Base-by-base conservation (phyloP, 2,113 vertebrate species). In the Tympanuchus pallidicinctus region DNA sequence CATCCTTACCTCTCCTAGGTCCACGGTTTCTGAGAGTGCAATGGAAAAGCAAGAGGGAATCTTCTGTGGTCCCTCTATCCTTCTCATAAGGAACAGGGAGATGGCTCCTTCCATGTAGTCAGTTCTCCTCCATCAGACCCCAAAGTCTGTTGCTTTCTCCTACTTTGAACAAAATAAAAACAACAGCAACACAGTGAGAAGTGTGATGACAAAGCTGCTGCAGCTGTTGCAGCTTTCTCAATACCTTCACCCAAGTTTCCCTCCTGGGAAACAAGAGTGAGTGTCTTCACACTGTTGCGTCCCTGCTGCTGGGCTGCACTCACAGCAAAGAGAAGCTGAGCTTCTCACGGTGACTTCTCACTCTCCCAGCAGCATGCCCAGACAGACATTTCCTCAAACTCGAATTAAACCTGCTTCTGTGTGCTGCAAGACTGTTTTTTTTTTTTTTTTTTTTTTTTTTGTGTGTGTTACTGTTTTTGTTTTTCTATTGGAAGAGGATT, bases 271-370 rank as follows among this genome's bases (percentile, higher is more conserved):
- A 75, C 28, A 13, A 77, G n/a, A 66, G 24, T 1, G 1, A 67
- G 60, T 54, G 38, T 40, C 67, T 88, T 78, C 40, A 56, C 48
- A 17, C 56, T 38, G 32, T 80, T 57, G n/a, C 1, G 5, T 30
- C 52, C 52, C 57, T 82, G 61, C 36, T 48, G 40, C 34, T 75
- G 50, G 60, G 59, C 43, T 57, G 59, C 1, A 0, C 75, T 66
- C 2, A 0, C 54, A 77, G 61, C 2, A 0, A 47, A n/a, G 70
- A 85, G 75, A 82, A 90, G 38, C 54, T 30, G 21, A 48, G 0
- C 69, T 73, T 96, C 79, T 91, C 60, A 71, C 52, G 40, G 61
- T 77, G 69, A 47, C 54, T 89, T 73, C n/a, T 87, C 64, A 69
- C 56, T 47, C 56, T 83, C 42, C 40, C 63, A 34, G 32, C 7